These are phyloP conservation scores for Syngnathoides biaculeatus DNA, from an alignment of 2,113 vertebrate species.

Conservation along the genomic window DNA sequence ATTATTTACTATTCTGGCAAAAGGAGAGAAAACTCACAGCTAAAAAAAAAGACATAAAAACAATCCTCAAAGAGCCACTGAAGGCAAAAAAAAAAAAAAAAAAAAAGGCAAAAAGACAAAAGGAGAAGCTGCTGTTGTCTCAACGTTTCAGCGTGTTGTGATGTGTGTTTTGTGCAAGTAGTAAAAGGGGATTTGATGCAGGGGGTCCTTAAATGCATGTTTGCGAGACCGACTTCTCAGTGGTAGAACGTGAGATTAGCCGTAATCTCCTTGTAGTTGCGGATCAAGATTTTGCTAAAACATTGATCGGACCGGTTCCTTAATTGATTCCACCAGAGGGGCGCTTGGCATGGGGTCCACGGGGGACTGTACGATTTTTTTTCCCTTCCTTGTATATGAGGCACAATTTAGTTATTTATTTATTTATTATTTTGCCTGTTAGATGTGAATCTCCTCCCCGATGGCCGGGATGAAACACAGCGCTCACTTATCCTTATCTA, in stretches of 20 bases:
- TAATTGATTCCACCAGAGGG: constrained; percentile 68
- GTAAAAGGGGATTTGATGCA: neutral
- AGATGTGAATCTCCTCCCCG: constrained; percentile 41
- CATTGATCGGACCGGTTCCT: constrained; percentile 61
- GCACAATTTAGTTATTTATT: constrained; percentile 20
- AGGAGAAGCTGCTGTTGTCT: constrained; percentile 20
- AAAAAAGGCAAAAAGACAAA: constrained; percentile 30
- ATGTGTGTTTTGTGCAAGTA: constrained; percentile 26
- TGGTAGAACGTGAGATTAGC: constrained; percentile 59
- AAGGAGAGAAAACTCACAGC: constrained; percentile 26
- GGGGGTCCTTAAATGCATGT: neutral
- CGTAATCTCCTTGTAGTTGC: constrained; percentile 65
- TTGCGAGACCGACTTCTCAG: constrained; percentile 29
- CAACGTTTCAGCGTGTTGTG: constrained; percentile 37
- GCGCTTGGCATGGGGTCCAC: constrained; percentile 25
- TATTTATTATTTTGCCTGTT: constrained; percentile 26
- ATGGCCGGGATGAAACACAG: constrained; percentile 55
- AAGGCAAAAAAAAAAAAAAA: constrained; percentile 25
- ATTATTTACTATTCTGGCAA: constrained; percentile 61
- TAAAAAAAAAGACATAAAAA: neutral
- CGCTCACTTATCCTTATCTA: constrained; percentile 63
- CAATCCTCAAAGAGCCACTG: constrained; percentile 31
- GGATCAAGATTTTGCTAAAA: constrained; percentile 53
- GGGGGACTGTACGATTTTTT: constrained; percentile 26
- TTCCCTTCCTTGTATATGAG: constrained; percentile 5